A percentile compares a stretch with the other conserved stretches of the same genome.
These are phyloP conservation scores for Forbesichthys agassizii DNA, from an alignment of 2,113 vertebrate species.

Conservation along the genomic window DNA sequence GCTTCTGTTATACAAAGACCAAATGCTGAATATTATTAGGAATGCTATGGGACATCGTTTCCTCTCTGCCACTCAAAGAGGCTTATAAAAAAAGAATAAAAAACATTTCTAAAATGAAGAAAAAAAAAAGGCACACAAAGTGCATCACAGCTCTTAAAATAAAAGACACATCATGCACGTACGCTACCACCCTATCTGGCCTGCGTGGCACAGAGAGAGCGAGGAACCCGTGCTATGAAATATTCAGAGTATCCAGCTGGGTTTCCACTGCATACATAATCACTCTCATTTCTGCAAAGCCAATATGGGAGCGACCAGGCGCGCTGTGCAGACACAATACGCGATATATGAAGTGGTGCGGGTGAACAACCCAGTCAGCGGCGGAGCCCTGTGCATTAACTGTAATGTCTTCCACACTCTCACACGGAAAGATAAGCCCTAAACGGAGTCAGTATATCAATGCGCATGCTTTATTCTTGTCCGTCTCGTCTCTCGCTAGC, in stretches of 20 bases:
- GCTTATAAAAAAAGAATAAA: neutral
- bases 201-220: constrained; percentile 66
- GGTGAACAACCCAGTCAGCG: constrained; percentile 67
- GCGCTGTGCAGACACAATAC: constrained; percentile 51
- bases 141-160: constrained; percentile 47
- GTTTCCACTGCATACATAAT: constrained; percentile 80
- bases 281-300: constrained; percentile 72
- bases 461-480: constrained; percentile 75
- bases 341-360: constrained; percentile 61
- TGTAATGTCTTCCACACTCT: constrained; percentile 70
- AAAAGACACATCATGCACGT: constrained; percentile 52
- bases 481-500: constrained; percentile 72
- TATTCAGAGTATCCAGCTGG: constrained; percentile 79
- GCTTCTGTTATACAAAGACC: constrained; percentile 17
- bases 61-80: neutral
- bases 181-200: constrained; percentile 55
- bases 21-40: constrained; percentile 26
- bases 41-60: constrained; percentile 15
- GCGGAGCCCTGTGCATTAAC: constrained; percentile 72
- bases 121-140: constrained; percentile 33
- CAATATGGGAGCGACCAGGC: constrained; percentile 48
- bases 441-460: constrained; percentile 79
- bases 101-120: neutral
- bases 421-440: constrained; percentile 69
- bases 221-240: constrained; percentile 75